Evolutionary conservation across 2,888 invertebrate genomes (phyloP).

Genomic region (Macaria liturata): DNA sequence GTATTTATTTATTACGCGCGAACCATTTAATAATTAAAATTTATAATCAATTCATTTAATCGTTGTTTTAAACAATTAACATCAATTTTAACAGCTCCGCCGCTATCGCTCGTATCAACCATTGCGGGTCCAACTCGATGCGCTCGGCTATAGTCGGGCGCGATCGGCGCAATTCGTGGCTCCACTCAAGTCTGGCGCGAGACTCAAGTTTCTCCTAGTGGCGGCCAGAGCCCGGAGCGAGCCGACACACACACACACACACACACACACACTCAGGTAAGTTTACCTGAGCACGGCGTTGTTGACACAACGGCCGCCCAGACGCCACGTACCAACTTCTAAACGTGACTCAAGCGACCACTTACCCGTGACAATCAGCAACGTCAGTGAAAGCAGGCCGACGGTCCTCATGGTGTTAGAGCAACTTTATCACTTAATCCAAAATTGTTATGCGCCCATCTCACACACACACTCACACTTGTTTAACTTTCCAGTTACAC

Average conservation of each 20-base stretch:
- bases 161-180: too few species aligned
- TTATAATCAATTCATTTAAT: too few species aligned
- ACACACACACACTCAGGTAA: constrained; percentile 43
- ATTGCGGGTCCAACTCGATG: too few species aligned
- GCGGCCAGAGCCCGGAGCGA: constrained; percentile 16
- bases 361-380: constrained; percentile 80
- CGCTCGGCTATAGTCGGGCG: too few species aligned
- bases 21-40: too few species aligned
- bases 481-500: constrained; percentile 35
- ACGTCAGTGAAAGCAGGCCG: constrained; percentile 75
- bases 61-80: too few species aligned
- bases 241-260: constrained; percentile 37
- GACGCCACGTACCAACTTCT: constrained; percentile 48
- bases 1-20: too few species aligned
- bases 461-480: constrained; percentile 32
- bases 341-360: constrained; percentile 69
- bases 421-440: constrained; percentile 66
- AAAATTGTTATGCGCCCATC: constrained; percentile 68
- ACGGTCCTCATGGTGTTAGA: constrained; percentile 67
- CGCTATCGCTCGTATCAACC: too few species aligned
- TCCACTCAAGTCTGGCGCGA: too few species aligned
- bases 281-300: constrained; percentile 34
- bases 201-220: too few species aligned
- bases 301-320: constrained; percentile 49
- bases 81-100: too few species aligned